Conservation (phyloP, 2,113 vertebrate genomes). For the Cheilinus undulatus region DNA sequence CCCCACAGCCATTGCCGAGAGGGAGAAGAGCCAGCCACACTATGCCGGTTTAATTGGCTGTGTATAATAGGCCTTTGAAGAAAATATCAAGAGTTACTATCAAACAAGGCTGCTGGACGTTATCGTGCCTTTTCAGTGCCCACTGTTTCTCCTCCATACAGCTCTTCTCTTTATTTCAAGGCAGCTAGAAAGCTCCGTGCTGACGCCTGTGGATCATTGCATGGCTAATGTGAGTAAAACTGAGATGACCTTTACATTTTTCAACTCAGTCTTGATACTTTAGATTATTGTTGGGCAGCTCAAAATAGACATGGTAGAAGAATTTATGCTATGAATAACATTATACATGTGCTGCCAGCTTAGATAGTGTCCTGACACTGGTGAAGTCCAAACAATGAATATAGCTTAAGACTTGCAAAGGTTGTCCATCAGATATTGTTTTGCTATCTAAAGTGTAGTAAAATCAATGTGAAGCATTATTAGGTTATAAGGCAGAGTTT, state of each 20-base stretch:
- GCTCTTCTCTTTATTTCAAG: constrained; percentile 16
- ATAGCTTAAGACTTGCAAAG: too few species aligned
- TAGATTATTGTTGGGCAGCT: not conserved
- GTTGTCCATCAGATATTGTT: not conserved
- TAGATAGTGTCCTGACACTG: not conserved
- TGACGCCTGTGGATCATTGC: not conserved
- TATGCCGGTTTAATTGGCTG: constrained; percentile 66
- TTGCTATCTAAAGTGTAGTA: not conserved
- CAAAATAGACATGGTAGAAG: not conserved
- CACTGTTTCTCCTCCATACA: constrained; percentile 13
- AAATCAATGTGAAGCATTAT: not conserved
- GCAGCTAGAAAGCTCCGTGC: not conserved
- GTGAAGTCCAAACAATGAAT: not conserved
- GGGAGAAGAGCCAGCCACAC: constrained; percentile 42
- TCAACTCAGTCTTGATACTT: not conserved
- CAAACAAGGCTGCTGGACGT: constrained; percentile 50
- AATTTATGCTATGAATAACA: too few species aligned
- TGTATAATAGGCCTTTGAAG: constrained; percentile 68
- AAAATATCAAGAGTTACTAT: constrained; percentile 72
- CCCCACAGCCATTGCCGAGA: constrained; percentile 37
- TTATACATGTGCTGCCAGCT: too few species aligned
- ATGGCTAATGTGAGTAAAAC: constrained; percentile 10
- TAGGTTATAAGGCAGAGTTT: not conserved
- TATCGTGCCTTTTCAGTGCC: constrained; percentile 35
- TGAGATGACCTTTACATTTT: constrained; percentile 20